These are phyloP conservation scores for Pseudomyrmex cubaensis DNA, from an alignment of 1,140 invertebrate genomes.

Conservation along the genomic window DNA sequence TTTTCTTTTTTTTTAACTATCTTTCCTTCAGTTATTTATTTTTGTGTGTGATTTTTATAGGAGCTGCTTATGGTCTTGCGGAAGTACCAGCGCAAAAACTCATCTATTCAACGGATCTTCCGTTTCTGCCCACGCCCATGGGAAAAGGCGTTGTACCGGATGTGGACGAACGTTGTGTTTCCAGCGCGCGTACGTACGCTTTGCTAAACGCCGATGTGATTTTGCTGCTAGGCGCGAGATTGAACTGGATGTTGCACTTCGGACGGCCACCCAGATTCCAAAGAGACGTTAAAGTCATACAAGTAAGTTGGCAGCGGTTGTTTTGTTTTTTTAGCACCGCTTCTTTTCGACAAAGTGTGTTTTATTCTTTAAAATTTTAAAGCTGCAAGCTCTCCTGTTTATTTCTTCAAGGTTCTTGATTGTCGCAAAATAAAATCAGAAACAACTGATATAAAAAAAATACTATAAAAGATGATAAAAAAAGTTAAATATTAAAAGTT, in stretches of 20 bases:
- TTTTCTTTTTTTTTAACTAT: background rate
- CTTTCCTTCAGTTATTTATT: background rate
- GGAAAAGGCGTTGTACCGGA: slow-evolving; percentile 97
- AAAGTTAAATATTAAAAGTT: no score
- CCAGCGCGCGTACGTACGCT: slow-evolving; percentile 93
- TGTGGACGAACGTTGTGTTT: slow-evolving; percentile 90
- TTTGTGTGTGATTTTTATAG: slow-evolving; percentile 75
- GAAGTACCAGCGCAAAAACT: slow-evolving; percentile 90
- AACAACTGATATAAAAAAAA: no score
- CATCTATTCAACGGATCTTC: slow-evolving; percentile 90
- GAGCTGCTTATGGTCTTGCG: slow-evolving; percentile 92
- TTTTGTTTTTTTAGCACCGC: no score
- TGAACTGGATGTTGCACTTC: slow-evolving; percentile 99
- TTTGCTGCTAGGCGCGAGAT: slow-evolving; percentile 94
- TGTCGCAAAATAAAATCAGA: no score
- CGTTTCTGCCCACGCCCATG: slow-evolving; percentile 98
- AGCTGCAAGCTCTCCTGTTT: no score
- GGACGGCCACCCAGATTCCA: slow-evolving; percentile 94
- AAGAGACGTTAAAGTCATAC: slow-evolving; percentile 94
- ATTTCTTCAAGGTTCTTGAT: no score
- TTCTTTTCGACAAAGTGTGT: no score
- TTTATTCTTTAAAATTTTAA: no score
- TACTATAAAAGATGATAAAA: no score
- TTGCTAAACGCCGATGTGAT: slow-evolving; percentile 95
- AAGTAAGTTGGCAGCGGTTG: slow-evolving; percentile 85